phyloP scores from a whole-genome alignment of 2,113 vertebrate species.

The Oreotrochilus melanogaster region DNA sequence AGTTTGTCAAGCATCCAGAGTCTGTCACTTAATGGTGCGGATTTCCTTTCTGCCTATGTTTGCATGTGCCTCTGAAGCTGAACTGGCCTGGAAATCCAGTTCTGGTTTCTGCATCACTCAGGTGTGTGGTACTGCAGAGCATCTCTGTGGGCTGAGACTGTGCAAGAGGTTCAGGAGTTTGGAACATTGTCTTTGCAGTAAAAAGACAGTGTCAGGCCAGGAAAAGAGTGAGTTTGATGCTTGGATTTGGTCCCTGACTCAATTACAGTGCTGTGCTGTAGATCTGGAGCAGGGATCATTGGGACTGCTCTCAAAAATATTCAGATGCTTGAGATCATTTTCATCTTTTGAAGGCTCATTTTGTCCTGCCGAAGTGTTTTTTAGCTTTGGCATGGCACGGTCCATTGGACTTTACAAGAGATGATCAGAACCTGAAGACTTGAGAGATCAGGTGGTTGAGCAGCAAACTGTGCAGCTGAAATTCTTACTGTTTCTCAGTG shows the following conservation, averaged over 20 bases:
- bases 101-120: not conserved
- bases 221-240: not conserved
- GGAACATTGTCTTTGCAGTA: not conserved
- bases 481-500: not conserved
- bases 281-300: not conserved
- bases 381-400: not conserved
- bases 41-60: not conserved
- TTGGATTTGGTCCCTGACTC: slow-evolving; percentile 8
- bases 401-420: not conserved
- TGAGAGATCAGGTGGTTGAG: not conserved
- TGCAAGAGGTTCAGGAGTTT: not conserved
- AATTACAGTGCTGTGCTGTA: not conserved
- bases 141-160: not conserved
- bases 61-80: not conserved
- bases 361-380: not conserved
- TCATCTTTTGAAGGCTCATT: not conserved
- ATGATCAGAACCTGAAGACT: not conserved
- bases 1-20: slow-evolving; percentile 30
- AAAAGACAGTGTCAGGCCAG: not conserved
- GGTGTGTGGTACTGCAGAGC: not conserved
- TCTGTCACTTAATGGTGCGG: not conserved
- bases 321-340: not conserved
- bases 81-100: not conserved
- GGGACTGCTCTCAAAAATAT: not conserved
- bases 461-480: not conserved